A percentile compares a stretch with the other conserved stretches of the same genome.
phyloP scores from a whole-genome alignment of 2,888 invertebrate genomes.

The Phengaris alcon region DNA sequence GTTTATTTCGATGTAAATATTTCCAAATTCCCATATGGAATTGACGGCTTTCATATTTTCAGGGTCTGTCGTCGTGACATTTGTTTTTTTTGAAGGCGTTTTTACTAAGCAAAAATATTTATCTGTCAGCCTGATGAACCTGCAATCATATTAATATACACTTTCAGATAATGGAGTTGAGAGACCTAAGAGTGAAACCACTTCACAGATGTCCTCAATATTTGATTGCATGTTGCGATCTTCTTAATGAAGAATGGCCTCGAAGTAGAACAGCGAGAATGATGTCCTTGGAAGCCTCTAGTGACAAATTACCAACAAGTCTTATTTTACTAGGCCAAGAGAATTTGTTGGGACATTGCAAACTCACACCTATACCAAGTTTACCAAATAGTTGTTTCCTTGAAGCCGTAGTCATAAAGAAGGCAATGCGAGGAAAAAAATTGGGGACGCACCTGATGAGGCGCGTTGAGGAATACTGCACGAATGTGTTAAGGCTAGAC shows the following conservation, averaged over 20 bases:
- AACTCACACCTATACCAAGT: slow-evolving; percentile 85
- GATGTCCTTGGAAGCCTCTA: slow-evolving; percentile 85
- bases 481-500: slow-evolving; percentile 78
- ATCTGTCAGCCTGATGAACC: neutral
- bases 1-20: neutral
- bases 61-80: neutral
- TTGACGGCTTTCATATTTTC: neutral
- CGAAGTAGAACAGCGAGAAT: slow-evolving; percentile 88
- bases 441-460: slow-evolving; percentile 87
- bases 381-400: slow-evolving; percentile 86
- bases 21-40: neutral
- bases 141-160: neutral
- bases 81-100: neutral
- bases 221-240: slow-evolving; percentile 83
- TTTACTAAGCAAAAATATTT: neutral
- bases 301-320: slow-evolving; percentile 85
- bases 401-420: slow-evolving; percentile 89
- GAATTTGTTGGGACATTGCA: slow-evolving; percentile 87
- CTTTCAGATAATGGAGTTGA: slow-evolving; percentile 51
- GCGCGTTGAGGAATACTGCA: slow-evolving; percentile 86
- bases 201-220: slow-evolving; percentile 86
- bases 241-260: slow-evolving; percentile 93
- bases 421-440: slow-evolving; percentile 84
- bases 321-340: slow-evolving; percentile 79
- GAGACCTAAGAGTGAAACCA: slow-evolving; percentile 77